Evolutionary conservation across 2,888 invertebrate species (phyloP).

Genomic region (Emmelina monodactyla): DNA sequence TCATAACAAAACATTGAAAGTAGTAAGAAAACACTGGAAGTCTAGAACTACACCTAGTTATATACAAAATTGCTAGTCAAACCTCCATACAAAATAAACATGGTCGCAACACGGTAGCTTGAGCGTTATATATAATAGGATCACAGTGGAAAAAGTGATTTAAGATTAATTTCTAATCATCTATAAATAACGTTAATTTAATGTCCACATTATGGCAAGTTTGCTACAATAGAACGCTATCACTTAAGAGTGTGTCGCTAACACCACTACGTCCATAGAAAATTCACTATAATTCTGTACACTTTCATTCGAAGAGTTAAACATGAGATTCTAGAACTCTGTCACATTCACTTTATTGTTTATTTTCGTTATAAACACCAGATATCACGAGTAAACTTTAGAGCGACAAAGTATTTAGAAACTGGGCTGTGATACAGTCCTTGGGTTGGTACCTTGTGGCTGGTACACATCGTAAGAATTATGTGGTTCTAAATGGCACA

Average conservation of each 20-base stretch:
- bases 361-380: background rate
- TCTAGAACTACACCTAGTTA: conserved; percentile 50
- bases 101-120: conserved; percentile 54
- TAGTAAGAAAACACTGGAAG: conserved; percentile 61
- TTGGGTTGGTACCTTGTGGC: conserved; percentile 48
- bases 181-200: conserved; percentile 40
- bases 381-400: conserved; percentile 14
- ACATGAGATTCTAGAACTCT: conserved; percentile 2
- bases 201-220: conserved; percentile 64
- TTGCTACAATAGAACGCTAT: conserved; percentile 53
- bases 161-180: conserved; percentile 33
- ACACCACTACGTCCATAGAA: conserved; percentile 55
- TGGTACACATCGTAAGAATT: conserved; percentile 60
- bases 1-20: conserved; percentile 31
- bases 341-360: conserved; percentile 6
- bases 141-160: conserved; percentile 66
- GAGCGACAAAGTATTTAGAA: conserved; percentile 36
- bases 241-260: conserved; percentile 40
- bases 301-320: conserved; percentile 23
- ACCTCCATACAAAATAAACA: conserved; percentile 24
- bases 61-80: conserved; percentile 42
- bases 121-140: conserved; percentile 63
- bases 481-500: conserved; percentile 84
- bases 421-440: conserved; percentile 61
- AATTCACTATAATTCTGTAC: conserved; percentile 52